A percentile compares a stretch with the other conserved stretches of the same genome.
Conservation (phyloP, 2,888 invertebrate genomes). For the Troides oblongomaculatus region DNA sequence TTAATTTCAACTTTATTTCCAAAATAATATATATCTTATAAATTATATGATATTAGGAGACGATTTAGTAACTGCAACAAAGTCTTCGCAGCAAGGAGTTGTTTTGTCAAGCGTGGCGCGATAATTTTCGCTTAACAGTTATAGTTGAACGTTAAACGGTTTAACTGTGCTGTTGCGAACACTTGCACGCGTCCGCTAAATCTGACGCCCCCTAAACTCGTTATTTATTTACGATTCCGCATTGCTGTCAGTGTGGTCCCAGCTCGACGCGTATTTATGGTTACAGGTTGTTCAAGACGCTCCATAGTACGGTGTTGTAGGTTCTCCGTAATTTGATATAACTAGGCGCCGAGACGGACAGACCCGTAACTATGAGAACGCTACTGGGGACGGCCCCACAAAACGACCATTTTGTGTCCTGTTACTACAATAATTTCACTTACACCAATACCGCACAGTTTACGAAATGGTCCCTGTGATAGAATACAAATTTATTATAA, state of each 20-base stretch:
- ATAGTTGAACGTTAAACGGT: constrained; percentile 56
- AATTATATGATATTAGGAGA: constrained; percentile 3
- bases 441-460: too few relatives aligned
- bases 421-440: too few relatives aligned
- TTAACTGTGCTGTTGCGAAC: constrained; percentile 52
- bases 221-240: constrained; percentile 56
- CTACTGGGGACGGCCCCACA: too few relatives aligned
- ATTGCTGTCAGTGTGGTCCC: constrained; percentile 51
- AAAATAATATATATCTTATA: not conserved
- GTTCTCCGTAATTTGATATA: too few relatives aligned
- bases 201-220: constrained; percentile 54
- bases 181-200: constrained; percentile 61
- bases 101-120: constrained; percentile 32
- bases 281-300: constrained; percentile 4
- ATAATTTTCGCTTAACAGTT: constrained; percentile 57
- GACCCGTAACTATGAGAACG: too few relatives aligned
- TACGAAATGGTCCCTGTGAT: too few relatives aligned
- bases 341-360: too few relatives aligned
- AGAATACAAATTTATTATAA: too few relatives aligned
- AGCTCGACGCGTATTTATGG: constrained; percentile 29
- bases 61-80: constrained; percentile 7
- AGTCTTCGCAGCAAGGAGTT: constrained; percentile 3
- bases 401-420: too few relatives aligned
- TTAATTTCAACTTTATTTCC: too few relatives aligned
- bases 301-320: not conserved